Conservation (phyloP, 37 sponge, comb jelly and placozoan genomes). For the Tethya wilhelma region DNA sequence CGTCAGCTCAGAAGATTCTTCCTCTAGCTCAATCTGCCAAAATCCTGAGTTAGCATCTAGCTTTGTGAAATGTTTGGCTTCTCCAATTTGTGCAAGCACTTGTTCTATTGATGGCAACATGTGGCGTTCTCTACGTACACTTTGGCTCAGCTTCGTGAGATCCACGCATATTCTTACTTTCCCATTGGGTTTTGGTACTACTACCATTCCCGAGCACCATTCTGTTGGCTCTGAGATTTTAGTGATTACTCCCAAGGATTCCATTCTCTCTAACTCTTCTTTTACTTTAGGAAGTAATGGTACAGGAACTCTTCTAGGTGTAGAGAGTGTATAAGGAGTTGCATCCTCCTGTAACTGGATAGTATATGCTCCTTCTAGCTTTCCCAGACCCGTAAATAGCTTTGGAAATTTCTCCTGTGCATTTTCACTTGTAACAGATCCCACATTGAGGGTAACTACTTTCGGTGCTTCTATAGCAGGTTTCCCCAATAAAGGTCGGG, state of each 20-base stretch:
- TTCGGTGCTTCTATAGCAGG: slow-evolving; percentile 31
- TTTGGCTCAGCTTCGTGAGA: slow-evolving; percentile 47
- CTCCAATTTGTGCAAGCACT: slow-evolving; percentile 35
- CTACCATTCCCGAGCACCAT: slow-evolving; percentile 48
- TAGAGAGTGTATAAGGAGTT: slow-evolving; percentile 20
- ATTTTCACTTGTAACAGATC: neutral
- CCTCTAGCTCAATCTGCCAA: slow-evolving; percentile 36
- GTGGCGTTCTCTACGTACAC: slow-evolving; percentile 45
- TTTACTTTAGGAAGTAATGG: slow-evolving; percentile 36
- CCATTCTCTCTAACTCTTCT: slow-evolving; percentile 41
- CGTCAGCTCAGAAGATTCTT: slow-evolving; percentile 42
- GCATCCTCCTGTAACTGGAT: slow-evolving; percentile 31
- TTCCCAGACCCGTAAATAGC: slow-evolving; percentile 48
- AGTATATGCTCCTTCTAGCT: slow-evolving; percentile 30
- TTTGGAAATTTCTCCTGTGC: slow-evolving; percentile 13
- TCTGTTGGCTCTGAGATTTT: slow-evolving; percentile 15
- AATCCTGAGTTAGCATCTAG: slow-evolving; percentile 56
- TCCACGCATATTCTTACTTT: slow-evolving; percentile 58
- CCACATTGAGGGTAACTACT: neutral
- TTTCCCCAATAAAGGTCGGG: slow-evolving; percentile 13
- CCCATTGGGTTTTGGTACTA: slow-evolving; percentile 43
- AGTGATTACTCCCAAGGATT: slow-evolving; percentile 26
- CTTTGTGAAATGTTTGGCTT: slow-evolving; percentile 32
- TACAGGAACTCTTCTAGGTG: slow-evolving; percentile 40
- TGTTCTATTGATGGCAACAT: slow-evolving; percentile 46